Evolutionary conservation across 2,113 vertebrate genomes (phyloP), one percentile per base, ranked within the genome.

Genomic region (Poeciliopsis turrubarensis): DNA sequence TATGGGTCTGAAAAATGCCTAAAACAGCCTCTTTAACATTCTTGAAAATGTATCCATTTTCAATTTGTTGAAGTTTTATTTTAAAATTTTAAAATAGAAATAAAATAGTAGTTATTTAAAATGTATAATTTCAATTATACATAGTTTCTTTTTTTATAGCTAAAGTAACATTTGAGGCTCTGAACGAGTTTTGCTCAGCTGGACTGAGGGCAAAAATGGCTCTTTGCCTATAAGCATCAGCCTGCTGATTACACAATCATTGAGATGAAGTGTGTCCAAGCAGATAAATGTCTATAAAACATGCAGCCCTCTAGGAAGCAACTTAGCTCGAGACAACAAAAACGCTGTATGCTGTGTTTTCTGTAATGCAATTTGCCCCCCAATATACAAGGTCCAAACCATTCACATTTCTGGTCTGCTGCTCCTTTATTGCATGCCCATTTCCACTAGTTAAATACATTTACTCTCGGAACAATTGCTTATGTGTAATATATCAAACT

Each of bases 361-460:
- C 19, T 51, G 19, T 9, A 9, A 25, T 54, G 34, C 0, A 25
- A 2, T 34, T 67, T 72, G 51, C 75, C 74, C 69, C 63, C 70
- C 73, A 68, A 74, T 81, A 89, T 83, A 79, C 75, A 90, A 65
- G 63, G 60, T 79, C 72, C 87, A 78, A 78, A 61, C 9, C 82
- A 47, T 81, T 85, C 81, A 74, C 78, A 77, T 72, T 61, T 83
- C 72, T 73, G 68, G 68, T 81, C 76, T 79, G 73, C 68, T 68
- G 44, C 69, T 67, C 30, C 65, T 72, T 63, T 67, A 25, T 54
- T 54, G 44, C 61, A 62, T 69, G 60, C 26, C 34, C 0, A n/a
- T 67, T 71, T 80, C 84, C 72, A 60, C 57, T 37, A 37, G 63
- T 73, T 88, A 81, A 90, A 68, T 83, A 60, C 76, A 68, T 84